Conservation (phyloP, 2,113 vertebrate genomes). For the Gambusia holbrooki region DNA sequence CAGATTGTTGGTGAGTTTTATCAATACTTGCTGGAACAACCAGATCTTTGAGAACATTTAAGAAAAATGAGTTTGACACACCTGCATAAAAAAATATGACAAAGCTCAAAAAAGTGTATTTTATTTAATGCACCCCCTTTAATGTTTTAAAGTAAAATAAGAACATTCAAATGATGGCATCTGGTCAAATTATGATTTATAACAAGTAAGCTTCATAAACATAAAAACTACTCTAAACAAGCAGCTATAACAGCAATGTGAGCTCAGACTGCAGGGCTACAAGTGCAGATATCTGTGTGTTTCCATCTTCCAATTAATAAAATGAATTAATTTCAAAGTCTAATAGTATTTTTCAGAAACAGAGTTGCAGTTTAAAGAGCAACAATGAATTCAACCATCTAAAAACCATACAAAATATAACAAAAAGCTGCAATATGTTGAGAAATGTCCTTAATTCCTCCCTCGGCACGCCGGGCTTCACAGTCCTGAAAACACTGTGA, state of each 20-base stretch:
- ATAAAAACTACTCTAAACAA: not conserved
- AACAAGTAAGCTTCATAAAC: not conserved
- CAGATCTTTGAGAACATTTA: no score
- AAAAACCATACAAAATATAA: conserved; percentile 12
- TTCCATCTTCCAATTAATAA: no score
- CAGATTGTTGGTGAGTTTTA: no score
- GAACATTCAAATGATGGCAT: not conserved
- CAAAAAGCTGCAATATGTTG: not conserved
- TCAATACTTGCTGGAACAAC: no score
- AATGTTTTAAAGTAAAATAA: not conserved
- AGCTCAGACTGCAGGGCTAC: not conserved
- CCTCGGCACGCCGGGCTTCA: not conserved
- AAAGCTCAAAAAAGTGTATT: no score
- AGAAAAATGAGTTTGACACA: no score
- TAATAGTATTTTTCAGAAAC: no score
- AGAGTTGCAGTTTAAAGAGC: not conserved
- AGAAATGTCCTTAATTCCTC: conserved; percentile 30
- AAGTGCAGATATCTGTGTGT: not conserved
- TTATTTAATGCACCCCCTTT: no score
- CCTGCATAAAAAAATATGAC: no score
- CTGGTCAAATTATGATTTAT: not conserved
- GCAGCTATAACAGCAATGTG: not conserved
- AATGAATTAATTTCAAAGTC: no score
- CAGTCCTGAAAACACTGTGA: conserved; percentile 14
- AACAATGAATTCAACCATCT: not conserved